Evolutionary conservation across 2,797 vertebrate species (phyloP), one percentile per base, ranked within the genome.

Genomic region (Avahi laniger): DNA sequence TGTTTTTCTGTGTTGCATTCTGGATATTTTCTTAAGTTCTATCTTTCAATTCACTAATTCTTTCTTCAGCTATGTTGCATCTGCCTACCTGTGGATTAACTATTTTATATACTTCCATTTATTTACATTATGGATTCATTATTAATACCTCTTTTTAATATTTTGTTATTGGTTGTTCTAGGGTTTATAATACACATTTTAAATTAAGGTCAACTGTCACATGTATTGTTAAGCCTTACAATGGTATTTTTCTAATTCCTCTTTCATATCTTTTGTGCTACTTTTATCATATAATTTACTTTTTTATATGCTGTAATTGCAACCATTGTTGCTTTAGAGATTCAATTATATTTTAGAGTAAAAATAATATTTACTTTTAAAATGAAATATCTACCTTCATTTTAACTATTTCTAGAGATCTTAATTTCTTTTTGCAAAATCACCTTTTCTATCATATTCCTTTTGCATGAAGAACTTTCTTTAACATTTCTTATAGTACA

Each of bases 11-110:
- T 75, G 1, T 54, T 90, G 26, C 18, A n/a, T 75, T 90, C 33
- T 76, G 41, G 8, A 76, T 96, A 52, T 54, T 90, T 93, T 92
- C 38, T 84, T 92, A 50, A 59, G 7, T 84, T 89, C 5, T 81
- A 2, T n/a, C 6, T 87, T 87, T 22, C 69, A 78, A 28, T 86
- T 90, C 18, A 70, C 30, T 30, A 63, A 28, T 63, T 84, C n/a
- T 82, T 7, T 76, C 46, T 82, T 82, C 35, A 90, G 26, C n/a
- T 76, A 76, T 85, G 18, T 75, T 43, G 43, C 50, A 4, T 67
- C 9, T 88, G 35, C 61, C 41, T 85, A 50, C 28, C 78, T 85
- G 75, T 84, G 85, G 30, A 52, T 89, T 79, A 46, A 28, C 9
- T 54, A 30, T 30, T 22, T 91, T 84, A 43, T 46, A 14, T 69